Percentiles rank a stretch among this genome's conserved stretches.
Evolutionary conservation across 23 tunicate genomes (phyloP).

Genomic region (Halocynthia aurantium): DNA sequence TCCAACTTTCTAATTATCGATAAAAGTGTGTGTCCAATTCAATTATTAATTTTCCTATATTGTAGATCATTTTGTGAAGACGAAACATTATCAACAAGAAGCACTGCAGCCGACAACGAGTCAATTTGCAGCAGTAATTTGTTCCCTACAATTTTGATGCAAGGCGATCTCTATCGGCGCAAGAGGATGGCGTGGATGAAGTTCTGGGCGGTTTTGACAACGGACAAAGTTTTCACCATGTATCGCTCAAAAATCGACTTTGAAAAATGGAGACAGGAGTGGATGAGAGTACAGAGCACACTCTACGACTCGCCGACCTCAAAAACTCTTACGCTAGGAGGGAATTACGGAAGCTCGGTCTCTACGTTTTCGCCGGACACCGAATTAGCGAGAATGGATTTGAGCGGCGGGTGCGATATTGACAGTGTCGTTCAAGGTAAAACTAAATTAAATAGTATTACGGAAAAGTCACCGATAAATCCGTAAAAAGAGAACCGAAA

Average conservation of each 20-base stretch:
- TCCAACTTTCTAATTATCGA: not conserved
- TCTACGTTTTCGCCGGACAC: not conserved
- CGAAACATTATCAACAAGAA: too few species aligned
- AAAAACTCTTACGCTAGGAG: too few species aligned
- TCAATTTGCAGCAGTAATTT: too few species aligned
- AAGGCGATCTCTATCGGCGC: slow-evolving; percentile 51
- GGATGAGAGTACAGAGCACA: not conserved
- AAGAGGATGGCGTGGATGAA: slow-evolving; percentile 46
- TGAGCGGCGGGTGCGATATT: slow-evolving; percentile 38
- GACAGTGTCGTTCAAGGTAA: slow-evolving; percentile 57
- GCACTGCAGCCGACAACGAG: too few species aligned
- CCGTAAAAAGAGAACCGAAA: too few species aligned
- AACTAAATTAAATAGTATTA: not conserved
- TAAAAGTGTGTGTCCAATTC: not conserved
- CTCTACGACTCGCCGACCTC: too few species aligned
- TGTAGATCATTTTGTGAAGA: too few species aligned
- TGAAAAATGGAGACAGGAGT: slow-evolving; percentile 3
- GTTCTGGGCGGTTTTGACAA: slow-evolving; percentile 49
- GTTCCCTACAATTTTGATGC: slow-evolving; percentile 21
- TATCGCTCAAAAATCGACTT: slow-evolving; percentile 29
- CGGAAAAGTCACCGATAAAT: not conserved
- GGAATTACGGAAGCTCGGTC: not conserved
- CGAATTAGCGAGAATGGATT: not conserved
- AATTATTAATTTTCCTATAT: too few species aligned
- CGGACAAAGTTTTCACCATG: slow-evolving; percentile 32